Conservation (phyloP, 2,797 vertebrate genomes). For the Sebastes oblongus region DNA sequence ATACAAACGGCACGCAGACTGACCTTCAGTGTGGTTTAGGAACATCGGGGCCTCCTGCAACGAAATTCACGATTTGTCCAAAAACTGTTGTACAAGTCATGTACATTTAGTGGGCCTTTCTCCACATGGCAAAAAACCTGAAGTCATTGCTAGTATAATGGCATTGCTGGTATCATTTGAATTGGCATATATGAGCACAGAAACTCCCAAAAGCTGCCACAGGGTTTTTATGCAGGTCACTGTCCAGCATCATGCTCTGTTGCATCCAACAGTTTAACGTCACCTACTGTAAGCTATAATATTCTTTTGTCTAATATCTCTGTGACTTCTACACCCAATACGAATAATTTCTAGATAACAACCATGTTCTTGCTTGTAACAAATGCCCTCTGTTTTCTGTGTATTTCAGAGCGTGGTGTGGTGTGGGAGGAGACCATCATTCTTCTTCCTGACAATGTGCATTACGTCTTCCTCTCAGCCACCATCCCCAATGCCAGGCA, state of each 20-base stretch:
- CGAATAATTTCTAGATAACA: not conserved
- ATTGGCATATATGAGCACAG: not conserved
- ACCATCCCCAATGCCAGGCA: conserved; percentile 98
- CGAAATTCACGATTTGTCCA: not conserved
- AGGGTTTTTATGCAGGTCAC: too few relatives aligned
- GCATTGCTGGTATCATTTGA: too few relatives aligned
- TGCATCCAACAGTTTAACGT: too few relatives aligned
- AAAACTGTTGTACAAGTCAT: too few relatives aligned
- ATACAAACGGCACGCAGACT: not conserved
- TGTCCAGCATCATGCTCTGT: too few relatives aligned
- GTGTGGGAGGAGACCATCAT: conserved; percentile 99
- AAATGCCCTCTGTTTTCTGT: not conserved
- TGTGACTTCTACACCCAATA: not conserved
- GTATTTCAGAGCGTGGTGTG: conserved; percentile 91
- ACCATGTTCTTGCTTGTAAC: not conserved
- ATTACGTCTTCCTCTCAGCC: conserved; percentile 97
- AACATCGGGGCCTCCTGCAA: not conserved
- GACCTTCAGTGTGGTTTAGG: not conserved
- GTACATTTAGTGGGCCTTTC: not conserved
- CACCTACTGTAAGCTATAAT: too few relatives aligned
- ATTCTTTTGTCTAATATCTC: too few relatives aligned
- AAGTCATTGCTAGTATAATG: too few relatives aligned
- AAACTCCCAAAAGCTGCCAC: too few relatives aligned
- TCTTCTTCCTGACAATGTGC: conserved; percentile 97
- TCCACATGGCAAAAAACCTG: not conserved